Evolutionary conservation across 2,888 invertebrate genomes (phyloP), one percentile per base, ranked within the genome.

Genomic region (Tipula vernalis): DNA sequence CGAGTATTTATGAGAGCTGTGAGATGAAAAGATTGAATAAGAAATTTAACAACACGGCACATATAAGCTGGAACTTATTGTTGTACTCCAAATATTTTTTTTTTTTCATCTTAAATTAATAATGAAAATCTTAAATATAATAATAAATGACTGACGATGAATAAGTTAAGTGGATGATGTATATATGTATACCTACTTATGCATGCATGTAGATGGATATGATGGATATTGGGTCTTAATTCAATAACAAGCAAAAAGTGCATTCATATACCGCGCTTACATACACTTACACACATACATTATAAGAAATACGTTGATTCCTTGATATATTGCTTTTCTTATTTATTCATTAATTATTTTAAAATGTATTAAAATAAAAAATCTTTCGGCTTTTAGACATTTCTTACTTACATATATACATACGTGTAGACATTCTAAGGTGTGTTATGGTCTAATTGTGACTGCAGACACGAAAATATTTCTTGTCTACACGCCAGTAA

Each of bases 61-160:
- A 71, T 71, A 71, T 28, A 71, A 71, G 71, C 28, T 71, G 28
- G 28, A 71, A 71, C 71, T 71, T 71, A 71, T 71, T 71, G 71
- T 71, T 71, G 71, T 71, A 71, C 71, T 71, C 71, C 71, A 71
- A 28, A 28, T 12, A 51, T 51, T 51, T 51, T 51, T 51, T 71
- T 28, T 71, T 71, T 71, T 71, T 28, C 28, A 71, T 28, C 51
- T 28, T 18, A 71, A 71, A 71, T 71, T 71, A 71, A 28, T 71
- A 71, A 71, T 71, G 71, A 71, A 71, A 71, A 71, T 71, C 28
- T 71, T 71, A 71, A 71, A 71, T 71, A 71, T 71, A 71, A 71
- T 71, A 71, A 71, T 71, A 71, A 71, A 71, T 71, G 71, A 71
- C 71, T 71, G 71, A 71, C 71, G 71, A 71, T 71, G 71, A 71